Evolutionary conservation across 2,888 invertebrate species (phyloP).

Genomic region (Rhamphomyia laevipes): DNA sequence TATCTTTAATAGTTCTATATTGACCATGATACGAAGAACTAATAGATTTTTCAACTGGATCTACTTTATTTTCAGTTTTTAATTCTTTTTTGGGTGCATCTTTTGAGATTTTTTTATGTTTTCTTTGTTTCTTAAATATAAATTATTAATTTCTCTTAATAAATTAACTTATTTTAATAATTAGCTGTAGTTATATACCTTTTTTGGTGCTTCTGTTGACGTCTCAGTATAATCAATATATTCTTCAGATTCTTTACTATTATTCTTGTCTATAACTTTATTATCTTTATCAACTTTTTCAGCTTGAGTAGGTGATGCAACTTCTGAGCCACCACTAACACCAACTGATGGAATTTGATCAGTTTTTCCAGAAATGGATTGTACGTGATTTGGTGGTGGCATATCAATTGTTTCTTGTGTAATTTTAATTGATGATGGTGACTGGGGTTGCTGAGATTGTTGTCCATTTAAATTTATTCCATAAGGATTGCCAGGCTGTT

Average conservation of each 20-base stretch:
- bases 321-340: conserved; percentile 1
- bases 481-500: background rate
- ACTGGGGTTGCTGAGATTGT: conserved; percentile 12
- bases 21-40: conserved; percentile 30
- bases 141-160: too few relatives aligned
- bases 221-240: conserved; percentile 24
- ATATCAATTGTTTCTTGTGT: conserved; percentile 2
- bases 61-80: conserved; percentile 20
- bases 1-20: conserved; percentile 33
- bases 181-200: conserved; percentile 20
- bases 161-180: too few relatives aligned
- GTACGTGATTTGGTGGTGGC: conserved; percentile 1
- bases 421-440: conserved; percentile 10
- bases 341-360: conserved; percentile 5
- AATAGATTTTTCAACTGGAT: conserved; percentile 15
- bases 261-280: conserved; percentile 15
- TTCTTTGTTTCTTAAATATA: conserved; percentile 23
- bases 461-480: conserved; percentile 1
- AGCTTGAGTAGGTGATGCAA: conserved; percentile 1
- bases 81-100: conserved; percentile 10
- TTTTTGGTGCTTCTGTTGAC: conserved; percentile 31
- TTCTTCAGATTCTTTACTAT: conserved; percentile 12
- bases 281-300: conserved; percentile 10
- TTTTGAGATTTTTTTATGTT: conserved; percentile 24
- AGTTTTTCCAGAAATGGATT: conserved; percentile 3